Base-by-base conservation (phyloP, 2,797 vertebrate species). In the Discoglossus pictus region DNA sequence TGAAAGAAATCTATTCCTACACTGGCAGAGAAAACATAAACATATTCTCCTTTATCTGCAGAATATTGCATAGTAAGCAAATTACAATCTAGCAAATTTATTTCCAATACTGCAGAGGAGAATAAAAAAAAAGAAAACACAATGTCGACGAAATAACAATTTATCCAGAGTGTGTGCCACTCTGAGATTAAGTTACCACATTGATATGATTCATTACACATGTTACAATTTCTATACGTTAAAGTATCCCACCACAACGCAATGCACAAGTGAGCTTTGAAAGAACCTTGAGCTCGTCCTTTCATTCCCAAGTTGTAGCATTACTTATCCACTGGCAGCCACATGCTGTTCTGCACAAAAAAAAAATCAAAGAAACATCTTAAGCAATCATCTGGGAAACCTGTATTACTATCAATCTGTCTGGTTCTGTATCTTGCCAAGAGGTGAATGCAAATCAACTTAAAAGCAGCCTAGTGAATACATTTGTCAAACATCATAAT, bases 321-420 rank as follows among this genome's bases (percentile, higher is more conserved):
- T 66, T 76, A 59, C 55, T 79, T 74, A 50, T 17, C 21, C 34
- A 61, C 7, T 50, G 50, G 48, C 1, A 0, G 58, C 17, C 75
- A 68, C 65, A 47, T 68, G 50, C 55, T 76, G 36, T 62, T 76
- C 46, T 47, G 18, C 40, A 60, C 38, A 71, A 44, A 9, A 71
- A 58, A 68, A 43, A 54, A 77, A 61, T 72, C 23, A 73, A 77
- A 73, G 44, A 52, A 67, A 65, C 2, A 59, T 55, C 71, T 74
- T 74, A 56, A 80, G 76, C 40, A 76, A 68, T 67, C 48, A 78
- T 27, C 21, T 34, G 62, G 66, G 42, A 78, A 79, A 68, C 1
- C n/a, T 65, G 21, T 63, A 79, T 78, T 78, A 52, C 54, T 79
- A 60, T 75, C 72, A 78, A 20, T 76, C 53, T 74, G 38, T 61